Evolutionary conservation across 2,113 vertebrate genomes (phyloP).

Genomic region (Butastur rufipennis): DNA sequence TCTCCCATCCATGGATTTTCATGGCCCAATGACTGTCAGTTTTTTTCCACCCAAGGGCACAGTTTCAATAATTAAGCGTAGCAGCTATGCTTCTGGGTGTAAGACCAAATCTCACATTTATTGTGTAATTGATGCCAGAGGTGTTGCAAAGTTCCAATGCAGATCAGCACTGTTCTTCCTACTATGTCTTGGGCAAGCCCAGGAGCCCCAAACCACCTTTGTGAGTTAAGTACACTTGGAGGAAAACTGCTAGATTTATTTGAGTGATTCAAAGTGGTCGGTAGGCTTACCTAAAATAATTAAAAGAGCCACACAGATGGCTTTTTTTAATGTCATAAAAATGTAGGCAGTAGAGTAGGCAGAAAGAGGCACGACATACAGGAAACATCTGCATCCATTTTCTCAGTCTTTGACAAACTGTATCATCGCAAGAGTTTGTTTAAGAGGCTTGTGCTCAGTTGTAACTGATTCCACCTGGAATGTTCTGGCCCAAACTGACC

Average conservation of each 20-base stretch:
- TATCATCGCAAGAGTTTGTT: not conserved
- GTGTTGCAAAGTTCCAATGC: not conserved
- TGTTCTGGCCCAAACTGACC: not conserved
- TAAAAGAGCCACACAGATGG: not conserved
- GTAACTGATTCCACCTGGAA: not conserved
- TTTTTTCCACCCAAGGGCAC: not conserved
- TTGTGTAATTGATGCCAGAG: not conserved
- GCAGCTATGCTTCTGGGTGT: not conserved
- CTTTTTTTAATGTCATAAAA: not conserved
- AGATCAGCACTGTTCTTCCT: not conserved
- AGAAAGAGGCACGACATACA: not conserved
- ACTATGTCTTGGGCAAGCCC: not conserved
- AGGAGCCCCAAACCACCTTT: not conserved
- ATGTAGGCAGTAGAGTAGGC: not conserved
- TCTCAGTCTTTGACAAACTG: not conserved
- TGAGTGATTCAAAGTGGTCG: not conserved
- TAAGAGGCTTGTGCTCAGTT: not conserved
- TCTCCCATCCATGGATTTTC: not conserved
- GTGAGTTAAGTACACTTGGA: not conserved
- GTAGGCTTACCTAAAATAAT: not conserved
- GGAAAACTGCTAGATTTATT: not conserved
- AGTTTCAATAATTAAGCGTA: not conserved
- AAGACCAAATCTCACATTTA: not conserved
- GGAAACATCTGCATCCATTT: not conserved
- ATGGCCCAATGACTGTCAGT: too few relatives aligned